Evolutionary conservation across 2,888 invertebrate genomes (phyloP), one percentile per base, ranked within the genome.

Genomic region (Apotomis betuletana): DNA sequence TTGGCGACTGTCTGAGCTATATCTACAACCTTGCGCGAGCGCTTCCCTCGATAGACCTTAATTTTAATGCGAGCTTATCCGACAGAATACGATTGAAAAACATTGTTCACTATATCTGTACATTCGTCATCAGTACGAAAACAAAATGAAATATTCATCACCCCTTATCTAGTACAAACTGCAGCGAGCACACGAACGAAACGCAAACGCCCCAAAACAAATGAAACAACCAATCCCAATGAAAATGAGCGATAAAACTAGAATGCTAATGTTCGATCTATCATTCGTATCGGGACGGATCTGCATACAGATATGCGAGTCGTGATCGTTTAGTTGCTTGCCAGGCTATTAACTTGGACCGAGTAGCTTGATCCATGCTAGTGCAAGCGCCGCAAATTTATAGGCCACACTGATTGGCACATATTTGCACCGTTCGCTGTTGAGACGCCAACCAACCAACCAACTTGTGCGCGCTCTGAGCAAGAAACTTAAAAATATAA

Each of bases 211-310:
- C 51, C 52, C 15, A 59, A 67, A 67, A 67, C 67, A 67, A 67
- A 67, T 59, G 36, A 13, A 46, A 62, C 62, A 62, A 10, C 41
- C 46, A 46, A 46, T 38, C 6, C 67, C 59, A 67, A 59, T 52
- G 67, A 51, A 67, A 67, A 67, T 59, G 67, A 52, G 51, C 38
- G 67, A 67, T 67, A 67, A 67, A 67, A 67, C 67, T 59, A 67
- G 67, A 59, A 67, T 67, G 9, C 67, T 67, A 67, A 67, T 67
- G 59, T 15, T 52, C 67, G 51, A 67, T 67, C 67, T 41, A 67
- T 67, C 67, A 67, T 67, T 51, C 59, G 52, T 67, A 59, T 67
- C 67, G 59, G 46, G 27, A 49, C 49, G 51, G 52, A 67, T 52
- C 41, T 67, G 65, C 49, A 67, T 49, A 49, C 49, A 3, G 49